phyloP scores from a whole-genome alignment of 2,888 invertebrate species.

The Drosophila longiperda region DNA sequence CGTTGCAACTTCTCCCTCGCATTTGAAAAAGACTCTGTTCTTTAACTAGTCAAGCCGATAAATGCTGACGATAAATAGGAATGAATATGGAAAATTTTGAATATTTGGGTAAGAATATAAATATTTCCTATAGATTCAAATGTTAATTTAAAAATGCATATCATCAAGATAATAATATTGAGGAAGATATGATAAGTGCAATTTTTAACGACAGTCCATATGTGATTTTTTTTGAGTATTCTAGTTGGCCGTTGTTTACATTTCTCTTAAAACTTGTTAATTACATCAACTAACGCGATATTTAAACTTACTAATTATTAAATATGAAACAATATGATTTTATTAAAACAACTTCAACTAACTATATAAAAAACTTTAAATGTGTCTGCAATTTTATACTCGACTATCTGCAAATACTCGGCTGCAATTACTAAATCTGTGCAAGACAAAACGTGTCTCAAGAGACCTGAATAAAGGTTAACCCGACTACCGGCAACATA shows the following conservation, averaged over 20 bases:
- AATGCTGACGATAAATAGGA: not conserved
- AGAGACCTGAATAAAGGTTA: slow-evolving; percentile 1
- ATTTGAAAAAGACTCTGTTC: not conserved
- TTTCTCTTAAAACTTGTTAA: not conserved
- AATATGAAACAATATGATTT: not conserved
- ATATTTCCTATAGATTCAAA: not conserved
- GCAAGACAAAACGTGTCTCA: slow-evolving; percentile 6
- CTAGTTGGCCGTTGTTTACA: not conserved
- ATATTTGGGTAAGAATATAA: not conserved
- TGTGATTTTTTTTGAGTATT: not conserved
- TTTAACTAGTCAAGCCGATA: slow-evolving; percentile 5
- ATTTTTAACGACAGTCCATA: not conserved
- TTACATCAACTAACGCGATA: not conserved
- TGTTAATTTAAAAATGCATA: no score
- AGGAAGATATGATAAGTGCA: not conserved
- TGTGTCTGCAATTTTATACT: not conserved
- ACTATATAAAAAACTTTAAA: not conserved
- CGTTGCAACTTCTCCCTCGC: slow-evolving; percentile 16
- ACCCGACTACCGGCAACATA: slow-evolving; percentile 26
- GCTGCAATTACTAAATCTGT: slow-evolving; percentile 17
- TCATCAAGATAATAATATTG: not conserved
- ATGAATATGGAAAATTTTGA: not conserved
- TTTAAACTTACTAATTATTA: not conserved
- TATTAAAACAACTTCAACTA: not conserved
- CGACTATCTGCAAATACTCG: not conserved